A percentile compares a stretch with the other conserved stretches of the same genome.
Evolutionary conservation across 2,797 vertebrate genomes (phyloP).

Genomic region (Uromys caudimaculatus): DNA sequence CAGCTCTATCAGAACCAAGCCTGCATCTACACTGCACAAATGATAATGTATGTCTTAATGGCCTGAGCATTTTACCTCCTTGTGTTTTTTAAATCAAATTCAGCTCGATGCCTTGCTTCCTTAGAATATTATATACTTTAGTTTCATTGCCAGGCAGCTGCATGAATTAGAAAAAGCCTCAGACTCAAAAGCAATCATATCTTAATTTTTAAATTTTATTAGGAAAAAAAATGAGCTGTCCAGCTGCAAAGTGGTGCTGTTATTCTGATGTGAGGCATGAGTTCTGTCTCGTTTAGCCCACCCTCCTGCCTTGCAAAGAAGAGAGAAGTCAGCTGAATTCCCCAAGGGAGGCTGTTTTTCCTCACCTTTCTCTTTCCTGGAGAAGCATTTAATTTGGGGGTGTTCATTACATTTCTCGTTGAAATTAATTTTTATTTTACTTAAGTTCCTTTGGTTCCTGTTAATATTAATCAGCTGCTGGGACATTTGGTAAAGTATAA

Average conservation of each 20-base stretch:
- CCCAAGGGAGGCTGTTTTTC: not conserved
- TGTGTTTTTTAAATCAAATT: conserved; percentile 65
- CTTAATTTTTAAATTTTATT: conserved; percentile 40
- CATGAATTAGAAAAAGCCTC: conserved; percentile 76
- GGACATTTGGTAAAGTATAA: not conserved
- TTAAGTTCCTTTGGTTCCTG: not conserved
- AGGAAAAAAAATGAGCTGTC: not conserved
- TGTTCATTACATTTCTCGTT: not conserved
- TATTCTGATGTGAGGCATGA: not conserved
- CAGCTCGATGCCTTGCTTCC: conserved; percentile 65
- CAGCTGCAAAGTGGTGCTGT: not conserved
- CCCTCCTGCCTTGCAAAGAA: not conserved
- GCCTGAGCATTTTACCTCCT: conserved; percentile 77
- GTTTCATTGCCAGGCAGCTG: conserved; percentile 42
- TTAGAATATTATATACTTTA: conserved; percentile 72
- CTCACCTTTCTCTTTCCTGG: not conserved
- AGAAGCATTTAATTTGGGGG: not conserved
- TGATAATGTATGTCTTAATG: conserved; percentile 79
- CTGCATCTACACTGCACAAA: conserved; percentile 71
- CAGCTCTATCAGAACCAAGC: conserved; percentile 69
- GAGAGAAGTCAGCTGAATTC: not conserved
- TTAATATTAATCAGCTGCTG: not conserved
- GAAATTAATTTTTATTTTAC: conserved; percentile 13
- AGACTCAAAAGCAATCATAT: conserved; percentile 47
- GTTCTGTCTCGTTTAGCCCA: not conserved